Percentiles rank a stretch among this genome's conserved stretches.
These are phyloP conservation scores for Cettia cetti DNA, from an alignment of 2,113 vertebrate species.

Conservation along the genomic window DNA sequence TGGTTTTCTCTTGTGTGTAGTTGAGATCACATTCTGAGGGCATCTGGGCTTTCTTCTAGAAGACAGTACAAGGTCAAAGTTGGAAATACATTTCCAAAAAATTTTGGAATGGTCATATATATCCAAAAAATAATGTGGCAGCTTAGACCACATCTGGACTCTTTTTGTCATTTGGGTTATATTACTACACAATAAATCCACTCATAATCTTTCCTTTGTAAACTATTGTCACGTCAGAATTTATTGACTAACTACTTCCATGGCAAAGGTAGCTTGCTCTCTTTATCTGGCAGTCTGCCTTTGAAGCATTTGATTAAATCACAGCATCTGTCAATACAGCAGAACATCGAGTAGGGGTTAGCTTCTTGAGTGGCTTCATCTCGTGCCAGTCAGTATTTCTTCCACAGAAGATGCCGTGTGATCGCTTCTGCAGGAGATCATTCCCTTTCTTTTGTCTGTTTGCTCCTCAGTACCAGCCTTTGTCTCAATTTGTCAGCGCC, in stretches of 20 bases:
- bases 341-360: not conserved
- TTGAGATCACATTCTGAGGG: not conserved
- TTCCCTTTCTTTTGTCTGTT: not conserved
- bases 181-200: not conserved
- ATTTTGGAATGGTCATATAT: not conserved
- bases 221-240: not conserved
- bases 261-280: not conserved
- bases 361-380: not conserved
- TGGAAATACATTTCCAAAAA: not conserved
- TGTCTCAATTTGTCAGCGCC: conserved; percentile 3
- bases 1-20: not conserved
- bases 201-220: not conserved
- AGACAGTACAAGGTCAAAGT: not conserved
- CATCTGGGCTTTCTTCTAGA: not conserved
- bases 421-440: not conserved
- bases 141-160: not conserved
- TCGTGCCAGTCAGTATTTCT: not conserved
- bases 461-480: not conserved
- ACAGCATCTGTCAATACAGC: not conserved
- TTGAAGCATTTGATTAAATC: not conserved
- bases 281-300: not conserved
- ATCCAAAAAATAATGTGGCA: not conserved
- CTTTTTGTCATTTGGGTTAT: not conserved
- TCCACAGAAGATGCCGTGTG: not conserved
- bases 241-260: not conserved